Evolutionary conservation across 2,888 invertebrate species (phyloP), one percentile per base, ranked within the genome.

Genomic region (Rhagonycha fulva): DNA sequence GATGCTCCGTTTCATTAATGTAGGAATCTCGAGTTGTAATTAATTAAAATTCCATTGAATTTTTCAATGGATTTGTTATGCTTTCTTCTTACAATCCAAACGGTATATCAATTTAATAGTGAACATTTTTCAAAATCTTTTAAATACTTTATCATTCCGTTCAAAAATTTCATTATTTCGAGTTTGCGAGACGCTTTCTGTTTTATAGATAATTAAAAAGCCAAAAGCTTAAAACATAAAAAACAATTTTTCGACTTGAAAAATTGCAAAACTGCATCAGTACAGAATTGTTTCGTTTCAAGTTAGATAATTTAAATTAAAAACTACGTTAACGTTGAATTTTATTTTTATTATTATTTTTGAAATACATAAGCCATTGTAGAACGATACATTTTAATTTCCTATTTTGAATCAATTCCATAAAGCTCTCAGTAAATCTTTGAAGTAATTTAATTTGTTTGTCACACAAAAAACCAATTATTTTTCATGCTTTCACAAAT

Each of bases 1-100:
- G 76, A 70, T 70, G 73, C 67, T 67, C 62, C 67, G 70, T 32
- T 68, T 76, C 72, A 60, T 28, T 68, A 23, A 70, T 73, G 68
- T 70, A 47, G n/a, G 47, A 47, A 73, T 71, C 75, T 75, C 69
- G 66, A 76, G 72, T 72, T 72, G 70, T 74, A 73, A 76, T 76
- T 67, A 76, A 76, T 76, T 76, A 74, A 67, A 60, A 67, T 63
- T 61, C 73, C 70, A 71, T 73, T 73, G 71, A 74, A 76, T 76
- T 74, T 67, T 47, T 61, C 32, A 67, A 76, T 74, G 70, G 61
- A 69, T 67, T 62, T 68, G 67, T 24, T 26, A 66, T 66, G 23
- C 24, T 66, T n/a, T n/a, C 26, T 66, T 66, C 26, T 66, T 26
- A n/a, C 47, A 47, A 47, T 47, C 47, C 47, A 47, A 47, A 47